phyloP scores from a whole-genome alignment of 2,113 vertebrate genomes.

The Arenaria interpres region DNA sequence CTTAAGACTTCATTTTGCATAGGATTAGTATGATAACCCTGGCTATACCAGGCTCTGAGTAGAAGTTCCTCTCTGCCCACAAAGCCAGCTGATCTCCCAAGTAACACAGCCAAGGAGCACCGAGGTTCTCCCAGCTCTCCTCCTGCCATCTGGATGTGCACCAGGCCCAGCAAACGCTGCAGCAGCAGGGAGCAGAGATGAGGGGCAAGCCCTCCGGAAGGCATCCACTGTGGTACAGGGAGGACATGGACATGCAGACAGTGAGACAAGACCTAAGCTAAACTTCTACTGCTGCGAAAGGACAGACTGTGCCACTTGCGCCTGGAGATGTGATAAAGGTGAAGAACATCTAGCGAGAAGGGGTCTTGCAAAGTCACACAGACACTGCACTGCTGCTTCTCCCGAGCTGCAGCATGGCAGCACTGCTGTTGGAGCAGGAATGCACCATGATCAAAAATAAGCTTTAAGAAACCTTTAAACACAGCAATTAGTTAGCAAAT shows the following conservation, averaged over 20 bases:
- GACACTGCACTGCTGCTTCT: background rate
- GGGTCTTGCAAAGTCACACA: background rate
- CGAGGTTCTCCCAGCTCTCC: background rate
- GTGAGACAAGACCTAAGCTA: background rate
- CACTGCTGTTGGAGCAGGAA: background rate
- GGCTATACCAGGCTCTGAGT: background rate
- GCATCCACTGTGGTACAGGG: background rate
- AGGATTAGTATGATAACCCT: background rate
- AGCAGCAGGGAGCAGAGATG: background rate
- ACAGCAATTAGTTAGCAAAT: background rate
- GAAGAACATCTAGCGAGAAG: background rate
- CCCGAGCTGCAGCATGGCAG: rapidly evolving
- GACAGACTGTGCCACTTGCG: background rate
- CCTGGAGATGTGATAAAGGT: background rate
- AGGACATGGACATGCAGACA: background rate
- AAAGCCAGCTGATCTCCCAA: background rate
- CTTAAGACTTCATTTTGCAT: background rate
- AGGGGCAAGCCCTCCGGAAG: background rate
- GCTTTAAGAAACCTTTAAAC: background rate
- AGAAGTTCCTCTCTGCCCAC: background rate
- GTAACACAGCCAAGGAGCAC: background rate
- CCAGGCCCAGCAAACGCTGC: background rate
- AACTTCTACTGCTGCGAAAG: background rate
- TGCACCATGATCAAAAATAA: background rate
- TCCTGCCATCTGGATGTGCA: background rate